Base-by-base conservation (phyloP, 2,113 vertebrate genomes). In the Cebidichthys violaceus region DNA sequence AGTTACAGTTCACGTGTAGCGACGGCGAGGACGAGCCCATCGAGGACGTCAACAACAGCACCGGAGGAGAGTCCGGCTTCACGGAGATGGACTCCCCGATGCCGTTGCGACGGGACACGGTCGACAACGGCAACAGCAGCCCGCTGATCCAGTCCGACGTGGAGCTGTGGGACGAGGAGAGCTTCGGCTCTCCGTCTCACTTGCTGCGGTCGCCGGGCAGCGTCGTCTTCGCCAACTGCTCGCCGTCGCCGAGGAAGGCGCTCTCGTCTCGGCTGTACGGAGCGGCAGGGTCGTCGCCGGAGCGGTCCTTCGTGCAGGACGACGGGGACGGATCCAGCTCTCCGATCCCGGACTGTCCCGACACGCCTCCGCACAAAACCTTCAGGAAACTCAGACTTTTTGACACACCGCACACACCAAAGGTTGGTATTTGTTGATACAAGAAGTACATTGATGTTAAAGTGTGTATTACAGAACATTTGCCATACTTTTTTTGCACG, bases 321-420 rank as follows among this genome's bases (percentile, higher is more conserved):
- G 91, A 92, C 54, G 84, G 88, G 60, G 95, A 94, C 14, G 94
- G 89, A 1, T 94, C 93, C 29, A 91, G 95, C 83, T 96, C 97
- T 4, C 96, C 96, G 17, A 87, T 95, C 66, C 97, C 96, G 0
- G 96, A 97, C 68, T 96, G 95, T 39, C 97, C 97, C 0, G 97
- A 97, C 85, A 99, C 98, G 0, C 98, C 98, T 39, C 98, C 97
- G 1, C 98, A 98, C 81, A 99, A 98, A 91, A 99, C 97, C 7
- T 97, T 99, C 90, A 95, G 97, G 72, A 99, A 99, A 68, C 95
- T 99, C 47, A 93, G 98, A 0, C 96, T 99, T 0, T 99, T 99
- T 85, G 97, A 99, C 89, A 99, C 98, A 0, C 97, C 98, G 9
- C 98, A 99, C 93, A 99, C 98, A 7, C 98, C 98, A 22, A 99